These are phyloP conservation scores for Pammene aurita DNA, from an alignment of 2,888 invertebrate species.

Conservation along the genomic window DNA sequence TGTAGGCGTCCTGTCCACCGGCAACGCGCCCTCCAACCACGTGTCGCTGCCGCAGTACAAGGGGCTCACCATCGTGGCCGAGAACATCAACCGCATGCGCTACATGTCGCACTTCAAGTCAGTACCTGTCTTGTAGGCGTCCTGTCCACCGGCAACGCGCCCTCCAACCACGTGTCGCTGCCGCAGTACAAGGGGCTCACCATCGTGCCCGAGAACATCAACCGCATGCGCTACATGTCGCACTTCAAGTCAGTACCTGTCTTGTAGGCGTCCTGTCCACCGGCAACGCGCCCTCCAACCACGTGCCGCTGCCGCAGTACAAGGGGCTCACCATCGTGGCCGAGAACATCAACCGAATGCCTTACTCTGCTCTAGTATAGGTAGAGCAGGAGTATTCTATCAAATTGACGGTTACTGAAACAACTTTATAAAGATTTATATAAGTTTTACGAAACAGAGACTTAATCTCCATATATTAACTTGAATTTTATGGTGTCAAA, in stretches of 20 bases:
- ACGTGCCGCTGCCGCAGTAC: slow-evolving; percentile 93
- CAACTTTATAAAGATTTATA: too few species aligned
- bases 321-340: slow-evolving; percentile 95
- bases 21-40: slow-evolving; percentile 90
- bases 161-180: slow-evolving; percentile 89
- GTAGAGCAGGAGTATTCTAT: too few species aligned
- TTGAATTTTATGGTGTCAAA: too few species aligned
- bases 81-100: slow-evolving; percentile 97
- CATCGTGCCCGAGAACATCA: slow-evolving; percentile 97
- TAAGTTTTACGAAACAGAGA: too few species aligned
- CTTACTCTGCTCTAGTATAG: too few species aligned
- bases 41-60: slow-evolving; percentile 93
- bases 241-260: slow-evolving; percentile 89
- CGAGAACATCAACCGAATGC: slow-evolving; percentile 97
- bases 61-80: slow-evolving; percentile 95
- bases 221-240: slow-evolving; percentile 97
- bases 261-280: slow-evolving; percentile 97
- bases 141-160: slow-evolving; percentile 95
- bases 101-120: slow-evolving; percentile 97
- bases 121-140: too few species aligned
- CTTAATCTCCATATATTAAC: too few species aligned
- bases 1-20: slow-evolving; percentile 97
- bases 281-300: slow-evolving; percentile 91
- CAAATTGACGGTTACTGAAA: too few species aligned
- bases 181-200: slow-evolving; percentile 94